Conservation (phyloP, 2,888 invertebrate genomes). For the Lasioglossum malachurum region DNA sequence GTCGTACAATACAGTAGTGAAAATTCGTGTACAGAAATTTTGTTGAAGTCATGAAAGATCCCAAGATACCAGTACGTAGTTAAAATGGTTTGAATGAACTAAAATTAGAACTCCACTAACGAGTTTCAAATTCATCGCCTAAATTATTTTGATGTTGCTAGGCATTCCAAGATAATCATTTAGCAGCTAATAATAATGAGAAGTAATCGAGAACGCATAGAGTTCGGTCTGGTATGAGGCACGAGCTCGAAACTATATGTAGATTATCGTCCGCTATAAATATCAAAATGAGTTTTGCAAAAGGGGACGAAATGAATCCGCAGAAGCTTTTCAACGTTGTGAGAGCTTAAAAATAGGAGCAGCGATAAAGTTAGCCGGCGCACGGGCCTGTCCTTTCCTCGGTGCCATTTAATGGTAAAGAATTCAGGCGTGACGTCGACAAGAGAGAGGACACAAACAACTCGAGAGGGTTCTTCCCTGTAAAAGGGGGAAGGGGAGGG, state of each 20-base stretch:
- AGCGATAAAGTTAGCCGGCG: conserved; percentile 51
- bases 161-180: neutral
- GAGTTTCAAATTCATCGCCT: too few relatives aligned
- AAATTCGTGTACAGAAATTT: too few relatives aligned
- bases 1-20: too few relatives aligned
- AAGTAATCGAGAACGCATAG: neutral
- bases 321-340: neutral
- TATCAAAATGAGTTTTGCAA: neutral
- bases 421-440: conserved; percentile 67
- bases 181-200: neutral
- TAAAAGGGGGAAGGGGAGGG: neutral
- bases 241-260: neutral
- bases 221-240: neutral
- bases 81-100: too few relatives aligned
- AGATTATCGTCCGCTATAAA: neutral
- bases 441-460: conserved; percentile 51
- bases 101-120: too few relatives aligned
- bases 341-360: conserved; percentile 45
- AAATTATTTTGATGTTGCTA: neutral
- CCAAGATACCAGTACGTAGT: too few relatives aligned
- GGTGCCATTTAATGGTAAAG: conserved; percentile 62
- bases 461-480: conserved; percentile 46
- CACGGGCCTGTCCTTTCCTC: conserved; percentile 40
- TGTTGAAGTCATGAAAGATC: too few relatives aligned
- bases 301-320: neutral